Conservation (phyloP, 2,113 vertebrate genomes). For the Typhlomys cinereus region DNA sequence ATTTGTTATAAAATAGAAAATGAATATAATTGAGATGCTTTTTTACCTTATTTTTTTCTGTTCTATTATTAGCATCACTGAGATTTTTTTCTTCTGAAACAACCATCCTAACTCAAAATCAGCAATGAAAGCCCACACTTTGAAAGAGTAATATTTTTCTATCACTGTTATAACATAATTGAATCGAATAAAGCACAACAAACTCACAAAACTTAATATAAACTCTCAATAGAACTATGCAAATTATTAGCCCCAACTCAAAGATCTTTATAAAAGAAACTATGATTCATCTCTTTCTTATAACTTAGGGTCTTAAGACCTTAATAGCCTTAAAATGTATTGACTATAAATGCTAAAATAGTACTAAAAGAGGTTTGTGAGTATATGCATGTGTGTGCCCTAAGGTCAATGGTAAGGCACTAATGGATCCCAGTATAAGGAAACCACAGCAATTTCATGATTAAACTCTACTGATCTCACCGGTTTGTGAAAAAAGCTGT, state of each 20-base stretch:
- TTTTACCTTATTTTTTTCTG: conserved; percentile 23
- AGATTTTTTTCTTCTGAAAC: neutral
- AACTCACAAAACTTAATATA: conserved; percentile 23
- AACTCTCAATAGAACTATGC: neutral
- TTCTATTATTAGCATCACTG: neutral
- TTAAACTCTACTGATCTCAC: neutral
- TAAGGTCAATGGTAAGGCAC: neutral
- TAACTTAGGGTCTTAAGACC: neutral
- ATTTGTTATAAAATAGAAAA: conserved; percentile 36
- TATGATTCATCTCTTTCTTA: neutral
- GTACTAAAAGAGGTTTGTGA: neutral
- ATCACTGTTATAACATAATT: neutral
- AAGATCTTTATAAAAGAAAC: neutral
- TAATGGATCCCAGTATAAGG: neutral
- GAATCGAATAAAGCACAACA: conserved; percentile 32
- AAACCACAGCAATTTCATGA: neutral
- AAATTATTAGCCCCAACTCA: neutral
- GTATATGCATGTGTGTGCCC: neutral
- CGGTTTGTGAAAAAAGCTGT: neutral
- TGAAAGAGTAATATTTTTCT: neutral
- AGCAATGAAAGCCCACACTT: neutral
- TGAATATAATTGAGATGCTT: neutral
- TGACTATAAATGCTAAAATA: neutral
- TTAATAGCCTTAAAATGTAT: neutral
- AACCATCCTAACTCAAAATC: conserved; percentile 38